Evolutionary conservation across 2,797 vertebrate species (phyloP), one percentile per base, ranked within the genome.

Genomic region (Odontamblyopus lacepedii): DNA sequence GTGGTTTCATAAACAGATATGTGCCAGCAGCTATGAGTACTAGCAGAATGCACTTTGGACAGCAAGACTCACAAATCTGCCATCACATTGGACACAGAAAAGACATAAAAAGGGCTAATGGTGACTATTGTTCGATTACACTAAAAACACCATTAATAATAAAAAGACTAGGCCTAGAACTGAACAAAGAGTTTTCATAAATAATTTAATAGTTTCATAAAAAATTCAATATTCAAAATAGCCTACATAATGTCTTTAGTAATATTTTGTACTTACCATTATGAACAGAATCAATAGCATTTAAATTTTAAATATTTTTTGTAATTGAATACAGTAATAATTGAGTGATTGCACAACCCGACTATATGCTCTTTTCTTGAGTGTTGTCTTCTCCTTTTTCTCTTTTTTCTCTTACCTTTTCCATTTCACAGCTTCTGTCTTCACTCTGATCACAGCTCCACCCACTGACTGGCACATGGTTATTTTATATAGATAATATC

Each of bases 371-470:
- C 5, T 27, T 13, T 27, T 60, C 27, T 60, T 59, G 26, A 16
- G 26, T 4, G 23, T 29, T 29, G 5, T 3, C 55, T 16, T 61
- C 7, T 29, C 59, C 59, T 29, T 6, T 16, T 61, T 6, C 56
- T 59, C 56, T 59, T 30, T 18, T 16, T 62, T 5, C 6, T 70
- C 70, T 60, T 72, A 85, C 83, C 80, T 72, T 83, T 85, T 85
- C 90, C 80, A 73, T 83, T 85, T 85, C 90, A 88, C 85, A 81
- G 19, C 80, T 84, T 91, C 90, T 80, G 72, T 69, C 53, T 85
- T 85, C 87, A 86, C 80, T 85, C 80, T 32, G 67, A 66, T 69
- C 48, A 57, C 65, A 67, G 32, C 63, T 74, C 80, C 75, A 74
- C 79, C 72, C 70, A 51, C 23, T 23, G 23, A 23, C 23, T 23